Percentiles rank a stretch among this genome's conserved stretches.
phyloP scores from a whole-genome alignment of 1,140 invertebrate genomes.

The Portunus trituberculatus region DNA sequence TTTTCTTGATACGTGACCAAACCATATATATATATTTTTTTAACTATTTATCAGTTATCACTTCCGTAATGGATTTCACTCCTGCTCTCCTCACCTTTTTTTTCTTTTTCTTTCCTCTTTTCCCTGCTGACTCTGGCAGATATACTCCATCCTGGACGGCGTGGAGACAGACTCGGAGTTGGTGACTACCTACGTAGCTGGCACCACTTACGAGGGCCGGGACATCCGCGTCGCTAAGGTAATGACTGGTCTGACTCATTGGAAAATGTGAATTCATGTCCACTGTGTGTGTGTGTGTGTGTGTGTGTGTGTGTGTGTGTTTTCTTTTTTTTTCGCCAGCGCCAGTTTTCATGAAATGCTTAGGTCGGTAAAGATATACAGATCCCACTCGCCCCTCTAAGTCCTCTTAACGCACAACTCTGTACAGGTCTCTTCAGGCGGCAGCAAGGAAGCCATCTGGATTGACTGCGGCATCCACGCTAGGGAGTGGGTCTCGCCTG shows the following conservation, averaged over 20 bases:
- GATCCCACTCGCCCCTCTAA: constrained; percentile 2
- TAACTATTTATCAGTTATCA: neutral
- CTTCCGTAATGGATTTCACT: too few relatives aligned
- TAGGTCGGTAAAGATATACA: too few relatives aligned
- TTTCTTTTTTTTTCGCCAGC: too few relatives aligned
- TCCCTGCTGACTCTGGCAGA: constrained; percentile 79
- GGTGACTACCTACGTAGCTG: constrained; percentile 79
- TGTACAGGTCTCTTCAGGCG: constrained; percentile 66
- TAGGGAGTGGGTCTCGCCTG: constrained; percentile 94
- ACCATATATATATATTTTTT: neutral
- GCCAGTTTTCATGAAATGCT: too few relatives aligned
- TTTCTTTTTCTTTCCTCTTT: neutral
- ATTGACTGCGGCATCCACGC: constrained; percentile 85
- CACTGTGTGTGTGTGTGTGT: too few relatives aligned
- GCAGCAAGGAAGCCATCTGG: constrained; percentile 79
- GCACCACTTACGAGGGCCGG: constrained; percentile 80
- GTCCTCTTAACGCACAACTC: neutral
- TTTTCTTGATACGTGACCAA: neutral
- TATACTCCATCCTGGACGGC: constrained; percentile 81
- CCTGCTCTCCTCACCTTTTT: neutral
- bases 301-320: too few relatives aligned
- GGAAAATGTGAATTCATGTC: too few relatives aligned
- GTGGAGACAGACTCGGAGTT: constrained; percentile 80
- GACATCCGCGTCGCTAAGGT: constrained; percentile 81
- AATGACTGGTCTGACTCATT: constrained; percentile 23